Percentiles rank a stretch among this genome's conserved stretches.
These are phyloP conservation scores for Lasioglossum lativentre DNA, from an alignment of 2,888 invertebrate species.

Conservation along the genomic window DNA sequence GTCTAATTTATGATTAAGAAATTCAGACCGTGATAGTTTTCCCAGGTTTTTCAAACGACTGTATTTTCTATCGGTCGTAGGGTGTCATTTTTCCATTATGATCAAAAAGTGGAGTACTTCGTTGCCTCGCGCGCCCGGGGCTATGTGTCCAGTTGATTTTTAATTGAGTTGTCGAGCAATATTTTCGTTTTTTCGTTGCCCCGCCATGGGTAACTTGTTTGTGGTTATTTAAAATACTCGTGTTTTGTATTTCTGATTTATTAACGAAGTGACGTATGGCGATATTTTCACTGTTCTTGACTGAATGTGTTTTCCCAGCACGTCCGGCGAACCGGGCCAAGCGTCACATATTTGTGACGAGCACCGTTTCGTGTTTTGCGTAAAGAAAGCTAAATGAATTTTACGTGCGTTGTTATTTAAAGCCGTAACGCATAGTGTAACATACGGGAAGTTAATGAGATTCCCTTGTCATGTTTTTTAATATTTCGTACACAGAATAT, in stretches of 20 bases:
- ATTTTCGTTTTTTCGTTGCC: not conserved
- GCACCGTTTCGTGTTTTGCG: not conserved
- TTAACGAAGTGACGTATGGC: not conserved
- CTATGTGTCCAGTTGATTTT: not conserved
- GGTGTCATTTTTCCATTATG: not conserved
- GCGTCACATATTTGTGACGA: not conserved
- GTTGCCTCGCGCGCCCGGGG: not conserved
- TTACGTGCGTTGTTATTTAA: not conserved
- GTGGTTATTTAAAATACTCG: not conserved
- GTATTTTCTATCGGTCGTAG: not conserved
- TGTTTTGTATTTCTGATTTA: not conserved
- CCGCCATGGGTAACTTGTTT: not conserved
- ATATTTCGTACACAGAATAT: not conserved
- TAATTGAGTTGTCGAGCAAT: not conserved
- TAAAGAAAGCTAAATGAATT: constrained; percentile 3
- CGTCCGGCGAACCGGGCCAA: not conserved
- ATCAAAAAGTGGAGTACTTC: not conserved
- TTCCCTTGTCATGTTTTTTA: not conserved
- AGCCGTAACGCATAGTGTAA: not conserved
- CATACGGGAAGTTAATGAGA: not conserved
- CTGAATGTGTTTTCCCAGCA: not conserved
- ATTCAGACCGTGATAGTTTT: not conserved
- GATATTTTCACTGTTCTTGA: not conserved
- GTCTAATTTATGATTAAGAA: not conserved
- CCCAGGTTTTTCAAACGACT: not conserved